Evolutionary conservation across 2,888 invertebrate species (phyloP).

Genomic region (Drosophila conformis): DNA sequence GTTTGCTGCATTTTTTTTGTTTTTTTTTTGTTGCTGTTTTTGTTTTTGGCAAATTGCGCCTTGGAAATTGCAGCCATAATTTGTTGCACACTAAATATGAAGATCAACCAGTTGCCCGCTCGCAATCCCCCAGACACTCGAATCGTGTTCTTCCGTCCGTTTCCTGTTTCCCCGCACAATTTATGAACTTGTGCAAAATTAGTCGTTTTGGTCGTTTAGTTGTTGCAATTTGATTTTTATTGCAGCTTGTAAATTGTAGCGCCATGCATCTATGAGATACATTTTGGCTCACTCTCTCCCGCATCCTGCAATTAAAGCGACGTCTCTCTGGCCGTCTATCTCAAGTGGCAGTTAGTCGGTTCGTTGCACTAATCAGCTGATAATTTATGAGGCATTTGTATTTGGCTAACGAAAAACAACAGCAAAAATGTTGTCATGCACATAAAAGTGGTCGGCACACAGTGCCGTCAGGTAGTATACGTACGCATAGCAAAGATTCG

Average conservation of each 20-base stretch:
- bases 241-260: constrained; percentile 60
- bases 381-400: constrained; percentile 68
- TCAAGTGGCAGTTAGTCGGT: constrained; percentile 29
- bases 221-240: constrained; percentile 78
- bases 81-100: constrained; percentile 78
- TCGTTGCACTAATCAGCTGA: constrained; percentile 77
- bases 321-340: constrained; percentile 25
- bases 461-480: constrained; percentile 2
- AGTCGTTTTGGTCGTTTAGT: constrained; percentile 80
- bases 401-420: constrained; percentile 48
- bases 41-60: constrained; percentile 75
- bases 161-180: constrained; percentile 47
- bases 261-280: constrained; percentile 64
- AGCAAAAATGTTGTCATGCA: constrained; percentile 31
- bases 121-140: background rate
- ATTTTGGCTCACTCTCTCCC: constrained; percentile 27
- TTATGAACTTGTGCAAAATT: constrained; percentile 79
- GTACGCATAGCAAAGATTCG: constrained; percentile 26
- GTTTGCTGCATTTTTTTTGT: constrained; percentile 50
- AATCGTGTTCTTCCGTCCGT: constrained; percentile 11
- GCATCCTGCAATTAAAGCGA: constrained; percentile 55
- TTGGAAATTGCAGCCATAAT: constrained; percentile 77
- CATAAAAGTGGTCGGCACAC: constrained; percentile 35
- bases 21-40: constrained; percentile 21
- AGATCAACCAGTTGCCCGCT: constrained; percentile 60